A percentile compares a stretch with the other conserved stretches of the same genome.
These are phyloP conservation scores for Beris chalybata DNA, from an alignment of 2,888 invertebrate species.

Conservation along the genomic window DNA sequence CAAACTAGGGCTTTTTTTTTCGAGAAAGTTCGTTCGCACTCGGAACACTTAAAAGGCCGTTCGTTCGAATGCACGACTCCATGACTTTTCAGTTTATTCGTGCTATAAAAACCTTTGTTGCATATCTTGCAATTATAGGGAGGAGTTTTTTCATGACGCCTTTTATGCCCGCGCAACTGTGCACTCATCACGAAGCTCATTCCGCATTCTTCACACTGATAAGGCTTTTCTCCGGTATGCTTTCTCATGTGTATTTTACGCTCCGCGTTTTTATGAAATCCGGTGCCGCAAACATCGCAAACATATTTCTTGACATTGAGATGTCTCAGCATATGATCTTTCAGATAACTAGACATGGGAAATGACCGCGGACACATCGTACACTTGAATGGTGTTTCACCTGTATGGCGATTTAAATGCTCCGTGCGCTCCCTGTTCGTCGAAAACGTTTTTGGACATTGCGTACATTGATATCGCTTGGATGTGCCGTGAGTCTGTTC, in stretches of 20 bases:
- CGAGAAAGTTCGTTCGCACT: constrained; percentile 48
- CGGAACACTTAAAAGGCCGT: constrained; percentile 41
- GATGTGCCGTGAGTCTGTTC: constrained; percentile 31
- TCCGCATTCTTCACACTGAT: constrained; percentile 49
- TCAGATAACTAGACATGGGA: too few species aligned
- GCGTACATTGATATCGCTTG: constrained; percentile 34
- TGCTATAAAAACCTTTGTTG: constrained; percentile 46
- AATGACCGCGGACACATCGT: too few species aligned
- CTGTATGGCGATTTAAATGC: constrained; percentile 34
- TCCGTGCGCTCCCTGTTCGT: constrained; percentile 38
- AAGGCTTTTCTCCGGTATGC: constrained; percentile 47
- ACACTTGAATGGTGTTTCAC: too few species aligned
- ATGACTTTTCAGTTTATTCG: constrained; percentile 47
- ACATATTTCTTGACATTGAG: too few species aligned
- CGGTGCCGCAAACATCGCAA: too few species aligned
- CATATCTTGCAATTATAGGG: constrained; percentile 47
- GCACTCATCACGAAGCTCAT: constrained; percentile 47
- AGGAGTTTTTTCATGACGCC: constrained; percentile 49
- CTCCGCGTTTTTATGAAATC: too few species aligned
- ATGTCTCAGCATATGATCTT: too few species aligned
- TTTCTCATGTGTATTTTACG: too few species aligned
- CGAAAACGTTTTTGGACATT: constrained; percentile 39
- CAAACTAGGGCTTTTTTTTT: constrained; percentile 49
- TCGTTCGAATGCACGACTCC: constrained; percentile 49
- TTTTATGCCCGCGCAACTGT: constrained; percentile 47